These are phyloP conservation scores for Sebastes melanostomus DNA, from an alignment of 2,797 vertebrate species.

Conservation along the genomic window DNA sequence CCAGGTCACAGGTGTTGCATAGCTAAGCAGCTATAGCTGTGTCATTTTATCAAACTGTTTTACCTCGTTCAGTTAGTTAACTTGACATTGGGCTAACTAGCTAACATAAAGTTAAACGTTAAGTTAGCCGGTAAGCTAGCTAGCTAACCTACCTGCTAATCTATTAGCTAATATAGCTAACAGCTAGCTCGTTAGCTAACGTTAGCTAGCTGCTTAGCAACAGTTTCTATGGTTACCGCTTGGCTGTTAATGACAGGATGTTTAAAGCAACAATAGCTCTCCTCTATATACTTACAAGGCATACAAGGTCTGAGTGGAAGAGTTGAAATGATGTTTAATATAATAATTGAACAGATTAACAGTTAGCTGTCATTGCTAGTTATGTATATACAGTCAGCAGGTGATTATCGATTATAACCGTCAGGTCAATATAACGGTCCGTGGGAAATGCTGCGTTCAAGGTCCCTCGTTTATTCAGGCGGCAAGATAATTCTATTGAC, in stretches of 20 bases:
- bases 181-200: not conserved
- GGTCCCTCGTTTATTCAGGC: not conserved
- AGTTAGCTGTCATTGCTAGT: not conserved
- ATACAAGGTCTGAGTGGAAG: not conserved
- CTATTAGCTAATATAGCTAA: not conserved
- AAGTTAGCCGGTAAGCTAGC: conserved; percentile 4
- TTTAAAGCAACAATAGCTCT: not conserved
- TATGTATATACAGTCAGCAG: not conserved
- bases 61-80: not conserved
- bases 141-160: not conserved
- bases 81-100: not conserved
- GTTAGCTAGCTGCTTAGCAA: not conserved
- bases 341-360: not conserved
- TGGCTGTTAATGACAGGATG: not conserved
- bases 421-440: not conserved
- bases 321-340: not conserved
- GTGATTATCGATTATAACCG: not conserved
- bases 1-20: not conserved
- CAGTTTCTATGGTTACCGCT: not conserved
- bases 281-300: conserved; percentile 6
- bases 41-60: not conserved
- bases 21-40: not conserved
- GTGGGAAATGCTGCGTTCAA: conserved; percentile 8
- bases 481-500: not conserved
- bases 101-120: not conserved